Percentiles rank a stretch among this genome's conserved stretches.
phyloP scores from a whole-genome alignment of 37 sponge, comb jelly and placozoan genomes.

The Geodia barretti region DNA sequence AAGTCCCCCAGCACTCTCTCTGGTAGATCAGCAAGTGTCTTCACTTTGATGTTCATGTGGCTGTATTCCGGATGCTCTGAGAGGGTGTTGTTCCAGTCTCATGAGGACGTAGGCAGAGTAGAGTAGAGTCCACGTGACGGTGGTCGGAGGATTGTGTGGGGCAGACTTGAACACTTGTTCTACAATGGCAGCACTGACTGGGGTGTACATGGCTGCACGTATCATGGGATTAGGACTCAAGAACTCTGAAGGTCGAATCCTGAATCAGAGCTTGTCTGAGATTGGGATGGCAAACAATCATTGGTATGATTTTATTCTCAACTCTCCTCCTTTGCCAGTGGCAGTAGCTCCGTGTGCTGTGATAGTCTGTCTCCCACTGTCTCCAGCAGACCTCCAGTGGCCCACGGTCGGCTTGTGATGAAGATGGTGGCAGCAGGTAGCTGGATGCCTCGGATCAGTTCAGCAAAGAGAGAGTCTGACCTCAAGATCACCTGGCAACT shows the following conservation, averaged over 20 bases:
- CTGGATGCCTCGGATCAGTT: slow-evolving; percentile 11
- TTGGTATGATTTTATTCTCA: background rate
- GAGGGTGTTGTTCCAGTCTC: background rate
- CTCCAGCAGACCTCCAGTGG: slow-evolving; percentile 7
- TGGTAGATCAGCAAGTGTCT: background rate
- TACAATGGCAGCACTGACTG: background rate
- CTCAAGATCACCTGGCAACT: slow-evolving; percentile 7
- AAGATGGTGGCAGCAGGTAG: slow-evolving; percentile 19
- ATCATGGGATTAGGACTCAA: slow-evolving; percentile 5
- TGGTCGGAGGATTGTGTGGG: background rate
- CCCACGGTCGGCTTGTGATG: slow-evolving; percentile 26
- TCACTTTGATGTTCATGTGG: background rate
- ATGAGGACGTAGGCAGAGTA: slow-evolving; percentile 12
- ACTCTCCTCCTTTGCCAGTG: background rate
- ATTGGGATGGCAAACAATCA: background rate
- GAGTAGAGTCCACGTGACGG: slow-evolving; percentile 21
- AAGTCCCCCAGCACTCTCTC: background rate
- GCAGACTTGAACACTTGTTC: slow-evolving; percentile 1
- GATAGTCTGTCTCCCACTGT: background rate
- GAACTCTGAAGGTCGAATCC: background rate
- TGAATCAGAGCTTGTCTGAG: background rate
- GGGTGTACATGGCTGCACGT: slow-evolving; percentile 11
- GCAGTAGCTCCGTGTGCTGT: slow-evolving; percentile 9
- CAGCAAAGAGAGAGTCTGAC: slow-evolving; percentile 9
- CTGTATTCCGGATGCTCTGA: background rate